Evolutionary conservation across 2,113 vertebrate genomes (phyloP).

Genomic region (Aspidoscelis tigris): DNA sequence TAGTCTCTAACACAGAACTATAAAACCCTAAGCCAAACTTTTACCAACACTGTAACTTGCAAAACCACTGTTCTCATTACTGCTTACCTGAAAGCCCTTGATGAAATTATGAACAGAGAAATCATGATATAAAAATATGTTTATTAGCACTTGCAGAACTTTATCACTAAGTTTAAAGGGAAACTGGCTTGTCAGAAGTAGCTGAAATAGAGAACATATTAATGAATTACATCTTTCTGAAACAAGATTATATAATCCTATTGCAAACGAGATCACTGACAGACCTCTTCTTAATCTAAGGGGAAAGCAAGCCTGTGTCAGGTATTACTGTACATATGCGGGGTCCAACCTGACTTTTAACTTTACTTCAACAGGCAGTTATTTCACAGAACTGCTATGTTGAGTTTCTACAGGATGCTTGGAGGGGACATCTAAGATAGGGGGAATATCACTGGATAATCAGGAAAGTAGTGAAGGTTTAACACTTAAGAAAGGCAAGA

Average conservation of each 20-base stretch:
- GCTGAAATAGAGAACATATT: slow-evolving; percentile 74
- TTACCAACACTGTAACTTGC: slow-evolving; percentile 7
- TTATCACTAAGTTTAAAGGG: slow-evolving; percentile 91
- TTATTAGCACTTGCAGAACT: slow-evolving; percentile 90
- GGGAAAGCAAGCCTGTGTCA: too few relatives aligned
- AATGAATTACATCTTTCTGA: slow-evolving; percentile 32
- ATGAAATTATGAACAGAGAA: slow-evolving; percentile 96
- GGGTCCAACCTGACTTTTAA: too few relatives aligned
- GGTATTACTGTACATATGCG: too few relatives aligned
- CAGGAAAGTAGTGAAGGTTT: too few relatives aligned
- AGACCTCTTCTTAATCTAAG: too few relatives aligned
- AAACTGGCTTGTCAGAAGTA: slow-evolving; percentile 85
- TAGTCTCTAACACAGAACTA: background rate
- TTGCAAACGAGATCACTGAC: too few relatives aligned
- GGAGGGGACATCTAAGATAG: too few relatives aligned
- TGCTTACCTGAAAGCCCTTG: slow-evolving; percentile 93
- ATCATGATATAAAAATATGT: slow-evolving; percentile 95
- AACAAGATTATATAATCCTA: background rate
- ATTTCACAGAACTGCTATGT: too few relatives aligned
- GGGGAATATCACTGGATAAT: too few relatives aligned
- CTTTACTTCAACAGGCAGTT: too few relatives aligned
- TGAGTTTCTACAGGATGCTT: too few relatives aligned
- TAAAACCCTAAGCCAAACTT: background rate
- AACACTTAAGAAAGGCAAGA: too few relatives aligned
- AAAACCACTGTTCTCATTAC: background rate